Percentiles rank a stretch among this genome's conserved stretches.
Conservation (phyloP, 1,140 invertebrate species). For the Luehdorfia chinensis region DNA sequence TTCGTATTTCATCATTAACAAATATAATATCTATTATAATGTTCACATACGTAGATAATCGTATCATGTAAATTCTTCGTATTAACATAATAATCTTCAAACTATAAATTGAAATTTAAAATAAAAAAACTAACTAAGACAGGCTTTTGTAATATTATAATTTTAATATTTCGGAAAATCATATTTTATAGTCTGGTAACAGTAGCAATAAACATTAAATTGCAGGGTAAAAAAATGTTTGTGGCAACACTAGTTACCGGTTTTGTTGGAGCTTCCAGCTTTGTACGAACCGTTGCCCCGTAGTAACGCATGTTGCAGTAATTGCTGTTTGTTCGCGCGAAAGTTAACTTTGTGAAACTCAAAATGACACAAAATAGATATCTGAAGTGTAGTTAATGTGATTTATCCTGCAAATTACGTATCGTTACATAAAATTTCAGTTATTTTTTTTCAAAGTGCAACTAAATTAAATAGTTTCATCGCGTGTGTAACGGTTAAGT, state of each 20-base stretch:
- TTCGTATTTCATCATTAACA: too few species aligned
- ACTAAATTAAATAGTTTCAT: conserved; percentile 15
- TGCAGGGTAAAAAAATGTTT: too few species aligned
- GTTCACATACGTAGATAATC: too few species aligned
- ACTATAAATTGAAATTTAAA: too few species aligned
- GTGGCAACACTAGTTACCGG: conserved; percentile 9
- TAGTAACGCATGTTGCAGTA: conserved; percentile 34
- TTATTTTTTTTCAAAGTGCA: conserved; percentile 14
- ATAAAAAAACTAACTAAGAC: too few species aligned
- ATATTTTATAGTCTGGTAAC: too few species aligned
- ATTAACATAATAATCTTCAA: too few species aligned
- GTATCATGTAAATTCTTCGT: too few species aligned
- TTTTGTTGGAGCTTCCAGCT: conserved; percentile 37
- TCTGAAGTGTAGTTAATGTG: conserved; percentile 26
- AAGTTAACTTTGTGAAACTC: conserved; percentile 45
- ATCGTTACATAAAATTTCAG: background rate
- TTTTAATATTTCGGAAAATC: too few species aligned
- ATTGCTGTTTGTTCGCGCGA: conserved; percentile 42
- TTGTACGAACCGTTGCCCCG: conserved; percentile 52
- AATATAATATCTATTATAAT: too few species aligned
- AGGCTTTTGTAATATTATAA: too few species aligned
- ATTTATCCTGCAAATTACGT: background rate
- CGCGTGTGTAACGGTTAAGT: conserved; percentile 19
- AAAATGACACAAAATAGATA: conserved; percentile 43
- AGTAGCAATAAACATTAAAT: too few species aligned